Conservation (phyloP, 2,797 vertebrate genomes). For the Tympanoctomys barrerae region DNA sequence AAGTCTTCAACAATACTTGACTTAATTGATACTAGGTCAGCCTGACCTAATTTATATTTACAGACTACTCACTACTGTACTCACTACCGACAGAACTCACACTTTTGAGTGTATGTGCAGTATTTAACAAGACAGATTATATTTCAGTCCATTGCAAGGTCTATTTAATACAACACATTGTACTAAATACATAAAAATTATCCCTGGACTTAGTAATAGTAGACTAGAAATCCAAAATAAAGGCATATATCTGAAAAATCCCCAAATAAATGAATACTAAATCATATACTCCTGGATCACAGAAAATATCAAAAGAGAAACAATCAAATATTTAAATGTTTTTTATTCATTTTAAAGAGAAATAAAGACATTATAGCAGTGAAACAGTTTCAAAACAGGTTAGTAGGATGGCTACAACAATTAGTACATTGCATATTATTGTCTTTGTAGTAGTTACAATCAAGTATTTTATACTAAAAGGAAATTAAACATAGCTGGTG, state of each 20-base stretch:
- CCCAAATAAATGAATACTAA: neutral
- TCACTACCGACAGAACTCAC: neutral
- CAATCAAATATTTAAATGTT: neutral
- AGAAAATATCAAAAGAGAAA: neutral
- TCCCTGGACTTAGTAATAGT: neutral
- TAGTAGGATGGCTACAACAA: too few relatives aligned
- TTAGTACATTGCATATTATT: too few relatives aligned
- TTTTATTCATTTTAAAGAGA: too few relatives aligned
- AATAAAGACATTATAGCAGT: too few relatives aligned
- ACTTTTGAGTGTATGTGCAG: neutral
- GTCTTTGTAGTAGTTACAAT: neutral
- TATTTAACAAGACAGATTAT: constrained; percentile 6
- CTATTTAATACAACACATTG: neutral
- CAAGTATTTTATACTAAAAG: neutral
- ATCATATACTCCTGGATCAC: neutral
- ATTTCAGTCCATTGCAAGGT: constrained; percentile 44
- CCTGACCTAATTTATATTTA: neutral
- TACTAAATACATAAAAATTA: neutral
- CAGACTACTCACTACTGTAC: neutral
- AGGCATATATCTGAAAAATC: neutral
- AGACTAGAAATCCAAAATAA: constrained; percentile 2
- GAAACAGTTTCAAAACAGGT: too few relatives aligned
- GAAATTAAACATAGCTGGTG: neutral
- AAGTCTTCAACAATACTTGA: neutral
- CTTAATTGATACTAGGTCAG: neutral